Base-by-base conservation (phyloP, 2,797 vertebrate species). In the Chaetodon trifasciatus region DNA sequence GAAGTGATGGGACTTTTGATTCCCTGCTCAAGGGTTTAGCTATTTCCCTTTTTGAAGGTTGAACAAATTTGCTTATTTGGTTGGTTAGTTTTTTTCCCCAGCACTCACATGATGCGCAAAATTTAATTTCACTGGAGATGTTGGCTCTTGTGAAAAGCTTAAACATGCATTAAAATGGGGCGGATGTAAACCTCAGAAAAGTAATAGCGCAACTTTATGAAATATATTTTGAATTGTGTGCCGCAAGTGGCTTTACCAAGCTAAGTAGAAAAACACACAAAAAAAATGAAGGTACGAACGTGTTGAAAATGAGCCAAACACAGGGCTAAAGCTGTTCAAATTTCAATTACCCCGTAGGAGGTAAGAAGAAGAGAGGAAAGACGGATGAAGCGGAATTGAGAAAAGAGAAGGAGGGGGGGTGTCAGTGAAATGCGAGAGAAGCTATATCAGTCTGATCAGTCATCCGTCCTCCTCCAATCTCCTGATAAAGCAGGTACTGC, bases 361-460 rank as follows among this genome's bases (percentile, higher is more conserved):
- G 86, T 73, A 83, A 76, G 64, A 84, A 50, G 71, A 88, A 55
- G 57, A 68, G 76, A 88, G 83, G 79, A 83, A 84, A 85, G 84
- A 80, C 77, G 67, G 79, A 85, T 91, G 85, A 87, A 87, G 91
- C 42, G 47, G 85, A 92, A 89, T 32, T 90, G 88, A 87, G 86
- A 87, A 84, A 88, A 82, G 81, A 81, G 82, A 77, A 81, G 62
- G 76, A 47, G 57, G 62, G 67, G 49, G 86, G 78, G 87, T 88
- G 73, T 95, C 91, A 94, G 84, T 94, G 89, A 92, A 93, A 93
- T 92, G 92, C 81, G 88, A 89, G 89, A 92, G 92, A 92, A 85
- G 92, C 93, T 91, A 88, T 95, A 95, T 96, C 94, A 95, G 92
- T 89, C 87, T 94, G 94, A 96, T 96, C 95, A 93, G 91, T 96